Evolutionary conservation across 1,140 invertebrate species (phyloP), one percentile per base, ranked within the genome.

Genomic region (Campodea augens): DNA sequence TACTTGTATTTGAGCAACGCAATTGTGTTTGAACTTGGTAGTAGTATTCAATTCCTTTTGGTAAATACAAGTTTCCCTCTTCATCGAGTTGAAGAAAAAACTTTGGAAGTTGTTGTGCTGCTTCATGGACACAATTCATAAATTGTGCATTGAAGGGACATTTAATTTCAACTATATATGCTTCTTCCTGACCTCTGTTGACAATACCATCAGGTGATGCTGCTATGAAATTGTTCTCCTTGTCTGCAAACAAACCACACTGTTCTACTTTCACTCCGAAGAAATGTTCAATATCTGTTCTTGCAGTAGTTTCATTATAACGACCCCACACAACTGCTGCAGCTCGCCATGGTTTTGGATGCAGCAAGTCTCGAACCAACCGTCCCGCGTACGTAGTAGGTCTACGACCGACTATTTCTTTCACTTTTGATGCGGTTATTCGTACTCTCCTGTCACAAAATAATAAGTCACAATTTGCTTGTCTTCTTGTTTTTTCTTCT

Each of bases 381-480:
- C 27, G 7, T 32, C 7, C 27, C 7, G 27, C 7, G 27, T 10
- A 32, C 7, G 27, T 32, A 32, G 27, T 32, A 32, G 27, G 15
- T 15, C 15, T 32, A 7, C 15, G 27, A 15, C 27, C 7, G 7
- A 15, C 27, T 15, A 32, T 15, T 15, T 32, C 7, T 15, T 32
- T 32, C 15, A 44, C 48, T 10, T 42, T 38, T 12, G 24, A 37
- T 5, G 48, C 48, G 24, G 44, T 49, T 2, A 49, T 46, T 25
- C 48, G 15, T 20, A 36, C 18, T 13, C 20, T 27, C n/a, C 48
- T 4, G 2, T 45, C 12, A 7, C 21, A 4, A 3, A 19, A 10
- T 44, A 43, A 49, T 22, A 21, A 5, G 1, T 45, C 38, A 25
- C 20, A 37, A n/a, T 41, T 18, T 7, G 37, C 24, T 18, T 49